A percentile compares a stretch with the other conserved stretches of the same genome.
phyloP scores from a whole-genome alignment of 2,797 vertebrate species.

The Melanotaenia boesemani region DNA sequence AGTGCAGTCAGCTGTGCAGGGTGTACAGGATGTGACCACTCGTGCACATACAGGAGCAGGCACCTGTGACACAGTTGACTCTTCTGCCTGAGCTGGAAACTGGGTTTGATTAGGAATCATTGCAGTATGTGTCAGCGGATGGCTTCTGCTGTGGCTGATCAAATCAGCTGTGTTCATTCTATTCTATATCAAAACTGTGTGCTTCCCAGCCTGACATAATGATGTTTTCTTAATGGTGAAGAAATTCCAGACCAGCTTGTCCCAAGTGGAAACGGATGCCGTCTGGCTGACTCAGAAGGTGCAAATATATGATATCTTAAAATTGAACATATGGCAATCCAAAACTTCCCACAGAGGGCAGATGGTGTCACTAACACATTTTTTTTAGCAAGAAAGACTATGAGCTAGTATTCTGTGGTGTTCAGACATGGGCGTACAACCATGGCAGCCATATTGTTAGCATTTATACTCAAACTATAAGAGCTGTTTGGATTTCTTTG shows the following conservation, averaged over 20 bases:
- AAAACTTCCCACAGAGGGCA: constrained; percentile 39
- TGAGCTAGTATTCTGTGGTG: constrained; percentile 22
- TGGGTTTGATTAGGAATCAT: constrained; percentile 55
- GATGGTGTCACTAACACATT: constrained; percentile 45
- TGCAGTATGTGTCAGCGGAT: constrained; percentile 17
- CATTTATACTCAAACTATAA: constrained; percentile 5
- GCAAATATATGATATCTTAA: constrained; percentile 43
- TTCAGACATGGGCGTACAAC: constrained; percentile 21
- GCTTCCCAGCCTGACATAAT: constrained; percentile 22
- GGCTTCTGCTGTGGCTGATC: constrained; percentile 43
- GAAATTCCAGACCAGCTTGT: constrained; percentile 32
- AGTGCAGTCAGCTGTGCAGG: constrained; percentile 22
- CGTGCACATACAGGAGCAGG: constrained; percentile 26
- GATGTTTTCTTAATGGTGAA: constrained; percentile 38
- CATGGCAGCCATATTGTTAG: constrained; percentile 20
- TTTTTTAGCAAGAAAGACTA: constrained; percentile 26
- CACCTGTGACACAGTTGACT: constrained; percentile 59
- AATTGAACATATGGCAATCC: constrained; percentile 46
- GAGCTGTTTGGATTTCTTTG: constrained; percentile 17
- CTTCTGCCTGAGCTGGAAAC: constrained; percentile 34
- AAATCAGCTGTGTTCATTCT: constrained; percentile 37
- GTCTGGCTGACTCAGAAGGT: constrained; percentile 2
- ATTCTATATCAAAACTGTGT: constrained; percentile 34
- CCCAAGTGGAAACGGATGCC: constrained; percentile 36
- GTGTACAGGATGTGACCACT: constrained; percentile 22